Evolutionary conservation across 2,113 vertebrate species (phyloP).

Genomic region (Columbina picui): DNA sequence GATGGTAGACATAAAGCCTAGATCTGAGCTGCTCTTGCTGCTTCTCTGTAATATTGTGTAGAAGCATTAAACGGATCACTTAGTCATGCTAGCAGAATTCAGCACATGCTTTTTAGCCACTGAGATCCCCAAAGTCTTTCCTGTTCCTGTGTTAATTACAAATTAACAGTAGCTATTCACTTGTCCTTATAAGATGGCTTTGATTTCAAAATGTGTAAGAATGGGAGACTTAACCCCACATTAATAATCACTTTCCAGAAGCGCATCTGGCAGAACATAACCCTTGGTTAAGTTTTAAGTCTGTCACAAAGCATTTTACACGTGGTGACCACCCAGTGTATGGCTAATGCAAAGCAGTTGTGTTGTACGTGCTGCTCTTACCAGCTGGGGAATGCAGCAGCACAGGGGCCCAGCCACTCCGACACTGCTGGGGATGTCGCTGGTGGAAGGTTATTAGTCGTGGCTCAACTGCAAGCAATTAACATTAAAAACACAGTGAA

Average conservation of each 20-base stretch:
- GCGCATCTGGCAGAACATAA: background rate
- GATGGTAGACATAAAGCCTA: background rate
- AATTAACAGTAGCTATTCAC: background rate
- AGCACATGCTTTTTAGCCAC: background rate
- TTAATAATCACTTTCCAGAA: constrained; percentile 2
- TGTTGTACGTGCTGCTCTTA: background rate
- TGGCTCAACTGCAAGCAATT: background rate
- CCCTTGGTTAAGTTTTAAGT: background rate
- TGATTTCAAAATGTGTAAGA: background rate
- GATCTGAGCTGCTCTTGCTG: background rate
- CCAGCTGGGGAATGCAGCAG: background rate
- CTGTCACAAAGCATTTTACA: background rate
- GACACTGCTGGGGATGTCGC: background rate
- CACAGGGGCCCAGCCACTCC: background rate
- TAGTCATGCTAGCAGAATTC: background rate
- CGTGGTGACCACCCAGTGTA: background rate
- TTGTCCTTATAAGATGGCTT: background rate
- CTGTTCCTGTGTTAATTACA: background rate
- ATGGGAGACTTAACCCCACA: background rate
- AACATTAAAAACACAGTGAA: background rate
- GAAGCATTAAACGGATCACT: background rate
- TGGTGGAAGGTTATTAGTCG: background rate
- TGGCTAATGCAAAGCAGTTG: background rate
- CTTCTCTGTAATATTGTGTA: background rate
- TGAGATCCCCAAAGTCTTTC: background rate